Evolutionary conservation across 2,888 invertebrate genomes (phyloP), one percentile per base, ranked within the genome.

Genomic region (Mythimna vitellina): DNA sequence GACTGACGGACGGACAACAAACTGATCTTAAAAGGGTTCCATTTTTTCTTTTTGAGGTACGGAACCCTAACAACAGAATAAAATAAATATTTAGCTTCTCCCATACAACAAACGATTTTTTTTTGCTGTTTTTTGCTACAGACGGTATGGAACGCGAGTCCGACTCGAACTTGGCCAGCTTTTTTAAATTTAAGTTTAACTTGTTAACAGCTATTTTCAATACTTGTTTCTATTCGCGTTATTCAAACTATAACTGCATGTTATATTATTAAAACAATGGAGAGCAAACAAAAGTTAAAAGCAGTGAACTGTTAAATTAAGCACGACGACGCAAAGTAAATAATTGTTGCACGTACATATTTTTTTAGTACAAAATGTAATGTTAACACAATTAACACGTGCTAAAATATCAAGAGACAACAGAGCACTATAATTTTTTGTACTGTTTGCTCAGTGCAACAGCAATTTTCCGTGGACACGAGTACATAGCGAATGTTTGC

Each of bases 401-500:
- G 61, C 73, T 84, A 82, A 76, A 82, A 81, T 74, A 86, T 69
- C 76, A 74, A 73, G 74, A 79, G 74, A 84, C 78, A 86, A 80
- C 83, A 83, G 60, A 66, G 42, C 57, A 71, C 76, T 65, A 70
- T 78, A 86, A 76, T 73, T 88, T 88, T 85, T 86, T 82, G 78
- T 83, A 76, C 71, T 78, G 79, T 81, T 85, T 83, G 75, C 76
- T 78, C 71, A 77, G 75, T 74, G 66, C 72, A 69, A 82, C 73
- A 83, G 80, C 85, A 82, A 87, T 88, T 89, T 87, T 85, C 85
- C 77, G 80, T 83, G 84, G 85, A 82, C 84, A 83, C 81, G 71
- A 83, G 82, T 82, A 84, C 82, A 78, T 86, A 88, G 85, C 85
- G 87, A 86, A 88, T 87, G 87, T 88, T 90, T 87, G 86, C 82